Evolutionary conservation across 2,888 invertebrate species (phyloP).

Genomic region (Tanaodytes sp.): DNA sequence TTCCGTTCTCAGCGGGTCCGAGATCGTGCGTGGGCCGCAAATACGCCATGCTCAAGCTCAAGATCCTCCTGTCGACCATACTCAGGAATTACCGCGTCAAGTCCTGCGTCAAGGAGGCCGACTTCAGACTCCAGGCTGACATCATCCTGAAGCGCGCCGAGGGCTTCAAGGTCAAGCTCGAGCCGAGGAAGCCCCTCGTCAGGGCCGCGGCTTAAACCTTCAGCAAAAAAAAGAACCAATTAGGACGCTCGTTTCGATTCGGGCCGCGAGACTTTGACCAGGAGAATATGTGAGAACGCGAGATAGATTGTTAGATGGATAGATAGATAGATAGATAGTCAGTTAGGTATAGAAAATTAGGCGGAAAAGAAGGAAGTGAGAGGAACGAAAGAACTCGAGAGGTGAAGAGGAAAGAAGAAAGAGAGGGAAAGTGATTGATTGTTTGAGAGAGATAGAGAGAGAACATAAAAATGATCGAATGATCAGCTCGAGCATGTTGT

Average conservation of each 20-base stretch:
- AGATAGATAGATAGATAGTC: too few relatives aligned
- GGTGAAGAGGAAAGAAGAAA: neutral
- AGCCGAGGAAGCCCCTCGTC: conserved; percentile 63
- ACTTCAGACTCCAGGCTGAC: conserved; percentile 81
- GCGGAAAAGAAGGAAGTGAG: conserved; percentile 1
- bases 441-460: neutral
- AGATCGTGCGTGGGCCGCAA: conserved; percentile 87
- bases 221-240: neutral
- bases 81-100: conserved; percentile 80
- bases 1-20: conserved; percentile 87
- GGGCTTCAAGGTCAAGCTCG: conserved; percentile 77
- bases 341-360: neutral
- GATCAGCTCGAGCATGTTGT: conserved; percentile 49
- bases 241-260: neutral
- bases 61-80: conserved; percentile 82
- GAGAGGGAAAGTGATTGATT: neutral
- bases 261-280: neutral
- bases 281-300: conserved; percentile 12
- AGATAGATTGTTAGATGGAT: too few relatives aligned
- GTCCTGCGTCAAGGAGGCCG: conserved; percentile 78
- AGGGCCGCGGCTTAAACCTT: conserved; percentile 52
- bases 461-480: conserved; percentile 13
- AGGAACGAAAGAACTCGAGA: conserved; percentile 11
- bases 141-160: conserved; percentile 84
- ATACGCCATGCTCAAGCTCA: conserved; percentile 85